Evolutionary conservation across 1,140 invertebrate species (phyloP), one percentile per base, ranked within the genome.

Genomic region (Phymorhynchus buccinoides): DNA sequence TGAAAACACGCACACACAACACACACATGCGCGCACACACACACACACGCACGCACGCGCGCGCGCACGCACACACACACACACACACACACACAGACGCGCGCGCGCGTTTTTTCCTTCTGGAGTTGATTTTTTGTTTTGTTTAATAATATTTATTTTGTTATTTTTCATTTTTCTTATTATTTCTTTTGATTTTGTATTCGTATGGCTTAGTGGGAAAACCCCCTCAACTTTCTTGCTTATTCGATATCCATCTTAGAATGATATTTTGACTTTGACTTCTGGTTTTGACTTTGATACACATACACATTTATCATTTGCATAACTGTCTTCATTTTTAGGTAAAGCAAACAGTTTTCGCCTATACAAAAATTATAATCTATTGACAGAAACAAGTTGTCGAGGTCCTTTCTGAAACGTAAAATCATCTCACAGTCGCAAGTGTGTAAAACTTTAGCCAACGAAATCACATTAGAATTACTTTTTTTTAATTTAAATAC

Each of bases 211-310:
- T 16, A 14, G 30, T 35, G 30, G 30, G 30, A 30, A 75, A 30
- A 75, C 71, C 32, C 71, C 32, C 71, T 37, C 71, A 89, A 66
- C 66, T 89, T 89, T 9, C 85, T 84, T 3, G 89, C 89, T 44
- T 85, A 73, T 88, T 87, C 88, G 6, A 88, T n/a, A n/a, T n/a
- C n/a, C n/a, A n/a, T n/a, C n/a, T n/a, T n/a, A n/a, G n/a, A n/a
- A n/a, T n/a, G n/a, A n/a, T n/a, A n/a, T n/a, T n/a, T n/a, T n/a
- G n/a, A n/a, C n/a, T n/a, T n/a, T n/a, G n/a, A n/a, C n/a, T n/a
- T n/a, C n/a, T n/a, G n/a, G n/a, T n/a, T n/a, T n/a, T n/a, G n/a
- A n/a, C n/a, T n/a, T n/a, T n/a, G n/a, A n/a, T n/a, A n/a, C n/a
- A n/a, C n/a, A n/a, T n/a, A n/a, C n/a, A n/a, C n/a, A n/a, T n/a